Evolutionary conservation across 2,113 vertebrate species (phyloP).

Genomic region (Trochalopteron elliotii): DNA sequence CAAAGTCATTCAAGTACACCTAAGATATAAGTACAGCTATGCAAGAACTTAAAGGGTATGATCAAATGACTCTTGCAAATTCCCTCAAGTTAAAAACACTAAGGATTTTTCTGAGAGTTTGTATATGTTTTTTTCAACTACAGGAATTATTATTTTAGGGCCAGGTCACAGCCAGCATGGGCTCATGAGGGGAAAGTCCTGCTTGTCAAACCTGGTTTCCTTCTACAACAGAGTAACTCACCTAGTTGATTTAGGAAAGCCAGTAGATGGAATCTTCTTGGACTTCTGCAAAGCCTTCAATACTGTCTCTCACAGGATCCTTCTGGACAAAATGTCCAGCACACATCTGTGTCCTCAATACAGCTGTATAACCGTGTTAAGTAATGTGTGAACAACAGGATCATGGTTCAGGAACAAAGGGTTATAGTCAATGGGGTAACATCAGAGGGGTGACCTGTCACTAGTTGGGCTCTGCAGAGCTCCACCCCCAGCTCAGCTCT

Average conservation of each 20-base stretch:
- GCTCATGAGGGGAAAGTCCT: not conserved
- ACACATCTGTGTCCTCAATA: not conserved
- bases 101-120: not conserved
- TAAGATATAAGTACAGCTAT: not conserved
- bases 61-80: not conserved
- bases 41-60: not conserved
- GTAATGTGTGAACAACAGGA: not conserved
- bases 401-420: not conserved
- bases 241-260: not conserved
- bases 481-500: not conserved
- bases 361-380: not conserved
- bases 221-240: fast-evolving
- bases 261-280: not conserved
- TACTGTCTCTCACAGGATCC: too few species aligned
- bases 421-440: not conserved
- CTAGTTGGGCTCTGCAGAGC: not conserved
- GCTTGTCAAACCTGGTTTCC: fast-evolving
- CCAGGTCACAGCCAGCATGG: not conserved
- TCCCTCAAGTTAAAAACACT: not conserved
- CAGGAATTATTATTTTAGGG: not conserved
- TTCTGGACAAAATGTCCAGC: not conserved
- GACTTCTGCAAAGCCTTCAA: not conserved
- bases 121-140: not conserved
- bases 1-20: not conserved
- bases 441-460: not conserved